These are phyloP conservation scores for Drosophila helvetica DNA, from an alignment of 2,888 invertebrate genomes.

Conservation along the genomic window DNA sequence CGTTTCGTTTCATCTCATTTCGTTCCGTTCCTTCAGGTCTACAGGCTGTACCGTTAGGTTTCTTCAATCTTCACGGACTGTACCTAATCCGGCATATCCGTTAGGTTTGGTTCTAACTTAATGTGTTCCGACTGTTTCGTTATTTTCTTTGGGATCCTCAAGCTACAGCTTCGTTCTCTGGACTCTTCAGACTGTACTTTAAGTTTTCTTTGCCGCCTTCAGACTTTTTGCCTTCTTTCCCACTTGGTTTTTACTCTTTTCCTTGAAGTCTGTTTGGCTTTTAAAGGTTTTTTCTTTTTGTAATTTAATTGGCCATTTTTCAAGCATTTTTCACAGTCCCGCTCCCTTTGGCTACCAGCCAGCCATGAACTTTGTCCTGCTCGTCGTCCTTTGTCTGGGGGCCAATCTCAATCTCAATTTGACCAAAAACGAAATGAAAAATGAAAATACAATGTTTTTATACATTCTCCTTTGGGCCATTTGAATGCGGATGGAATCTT, in stretches of 20 bases:
- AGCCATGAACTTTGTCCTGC: constrained; percentile 34
- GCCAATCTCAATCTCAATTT: constrained; percentile 28
- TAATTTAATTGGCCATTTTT: constrained; percentile 71
- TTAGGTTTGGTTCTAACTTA: too few species aligned
- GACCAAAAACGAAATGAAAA: constrained; percentile 30
- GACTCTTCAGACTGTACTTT: not conserved
- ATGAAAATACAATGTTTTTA: constrained; percentile 23
- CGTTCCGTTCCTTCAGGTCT: constrained; percentile 6
- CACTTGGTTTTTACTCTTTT: constrained; percentile 35
- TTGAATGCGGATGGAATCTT: constrained; percentile 28
- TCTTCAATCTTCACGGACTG: too few species aligned
- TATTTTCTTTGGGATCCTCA: too few species aligned
- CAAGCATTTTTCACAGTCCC: constrained; percentile 64
- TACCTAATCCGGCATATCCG: too few species aligned
- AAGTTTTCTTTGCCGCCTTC: constrained; percentile 5
- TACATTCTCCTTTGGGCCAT: constrained; percentile 27
- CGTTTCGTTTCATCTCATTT: constrained; percentile 6
- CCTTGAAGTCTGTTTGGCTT: constrained; percentile 10
- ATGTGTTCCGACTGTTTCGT: too few species aligned
- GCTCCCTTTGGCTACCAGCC: constrained; percentile 36
- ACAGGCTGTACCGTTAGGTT: too few species aligned
- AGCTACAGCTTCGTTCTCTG: not conserved
- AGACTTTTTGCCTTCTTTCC: constrained; percentile 42
- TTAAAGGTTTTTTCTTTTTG: constrained; percentile 24
- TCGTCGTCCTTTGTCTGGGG: constrained; percentile 17